phyloP scores from a whole-genome alignment of 92 coral and sea anemone genomes.

The Heliopora coerulea region DNA sequence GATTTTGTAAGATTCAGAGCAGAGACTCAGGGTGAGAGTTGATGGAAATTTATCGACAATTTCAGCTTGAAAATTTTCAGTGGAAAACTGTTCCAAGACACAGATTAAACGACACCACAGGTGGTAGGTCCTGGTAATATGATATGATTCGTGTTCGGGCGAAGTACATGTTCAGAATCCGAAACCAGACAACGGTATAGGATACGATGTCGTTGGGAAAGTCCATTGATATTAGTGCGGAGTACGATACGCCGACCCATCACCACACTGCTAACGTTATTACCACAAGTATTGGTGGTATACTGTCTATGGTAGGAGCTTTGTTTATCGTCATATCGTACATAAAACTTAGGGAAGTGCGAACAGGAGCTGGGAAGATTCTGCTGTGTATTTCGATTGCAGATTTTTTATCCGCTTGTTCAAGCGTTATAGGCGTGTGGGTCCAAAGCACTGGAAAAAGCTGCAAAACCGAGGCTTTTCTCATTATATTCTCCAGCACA shows the following conservation, averaged over 20 bases:
- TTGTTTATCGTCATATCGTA: slow-evolving; percentile 13
- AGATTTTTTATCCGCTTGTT: slow-evolving; percentile 10
- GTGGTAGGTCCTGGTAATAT: not conserved
- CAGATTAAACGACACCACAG: too few relatives aligned
- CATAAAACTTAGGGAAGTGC: not conserved
- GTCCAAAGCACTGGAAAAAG: not conserved
- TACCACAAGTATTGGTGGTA: slow-evolving; percentile 30
- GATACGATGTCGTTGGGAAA: too few relatives aligned
- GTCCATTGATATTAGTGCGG: not conserved
- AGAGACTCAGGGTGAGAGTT: too few relatives aligned
- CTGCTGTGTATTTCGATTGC: slow-evolving; percentile 14
- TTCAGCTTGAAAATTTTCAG: too few relatives aligned
- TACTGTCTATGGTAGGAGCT: slow-evolving; percentile 22
- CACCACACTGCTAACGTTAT: slow-evolving; percentile 31
- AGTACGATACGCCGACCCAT: not conserved
- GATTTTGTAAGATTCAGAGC: too few relatives aligned
- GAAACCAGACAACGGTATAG: too few relatives aligned
- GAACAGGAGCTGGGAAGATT: slow-evolving; percentile 28
- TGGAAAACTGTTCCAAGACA: too few relatives aligned
- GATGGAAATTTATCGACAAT: too few relatives aligned
- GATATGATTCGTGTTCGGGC: not conserved
- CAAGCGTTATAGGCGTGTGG: slow-evolving; percentile 30
- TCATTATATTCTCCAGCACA: slow-evolving; percentile 20
- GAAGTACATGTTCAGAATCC: not conserved
- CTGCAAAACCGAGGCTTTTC: slow-evolving; percentile 19